A percentile compares a stretch with the other conserved stretches of the same genome.
Conservation (phyloP, 2,888 invertebrate genomes). For the Beris chalybata region DNA sequence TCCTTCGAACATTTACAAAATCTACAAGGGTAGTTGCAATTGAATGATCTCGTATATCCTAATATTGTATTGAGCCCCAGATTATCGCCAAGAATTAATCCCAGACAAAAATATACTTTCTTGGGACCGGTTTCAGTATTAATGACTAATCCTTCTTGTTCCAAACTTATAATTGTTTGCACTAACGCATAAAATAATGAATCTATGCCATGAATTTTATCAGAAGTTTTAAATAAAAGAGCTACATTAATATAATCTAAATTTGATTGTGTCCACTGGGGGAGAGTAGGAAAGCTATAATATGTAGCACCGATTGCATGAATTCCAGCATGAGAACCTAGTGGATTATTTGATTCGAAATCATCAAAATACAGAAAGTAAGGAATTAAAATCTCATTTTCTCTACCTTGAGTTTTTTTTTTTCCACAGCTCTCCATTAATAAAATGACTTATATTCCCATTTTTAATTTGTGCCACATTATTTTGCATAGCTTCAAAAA, state of each 20-base stretch:
- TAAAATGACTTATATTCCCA: not conserved
- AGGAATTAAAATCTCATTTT: conserved; percentile 16
- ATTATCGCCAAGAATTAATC: conserved; percentile 31
- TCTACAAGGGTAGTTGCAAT: conserved; percentile 14
- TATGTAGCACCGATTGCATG: conserved; percentile 16
- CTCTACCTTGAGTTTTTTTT: no score
- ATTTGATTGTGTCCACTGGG: not conserved
- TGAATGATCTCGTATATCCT: conserved; percentile 26
- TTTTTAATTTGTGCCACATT: conserved; percentile 7
- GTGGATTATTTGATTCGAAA: conserved; percentile 29
- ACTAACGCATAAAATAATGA: conserved; percentile 4
- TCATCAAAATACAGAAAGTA: conserved; percentile 29
- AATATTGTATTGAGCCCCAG: conserved; percentile 24
- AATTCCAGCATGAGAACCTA: not conserved
- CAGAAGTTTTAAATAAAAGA: not conserved
- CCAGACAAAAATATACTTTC: conserved; percentile 15
- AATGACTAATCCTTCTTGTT: conserved; percentile 10
- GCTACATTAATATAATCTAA: conserved; percentile 3
- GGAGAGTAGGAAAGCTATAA: conserved; percentile 22
- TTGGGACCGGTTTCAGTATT: not conserved
- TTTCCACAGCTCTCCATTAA: no score
- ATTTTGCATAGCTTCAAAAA: conserved; percentile 6
- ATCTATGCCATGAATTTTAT: conserved; percentile 1
- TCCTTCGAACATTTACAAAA: conserved; percentile 18
- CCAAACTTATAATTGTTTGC: conserved; percentile 15